These are phyloP conservation scores for Anguilla obscura DNA, from an alignment of 2,797 vertebrate species.

Conservation along the genomic window DNA sequence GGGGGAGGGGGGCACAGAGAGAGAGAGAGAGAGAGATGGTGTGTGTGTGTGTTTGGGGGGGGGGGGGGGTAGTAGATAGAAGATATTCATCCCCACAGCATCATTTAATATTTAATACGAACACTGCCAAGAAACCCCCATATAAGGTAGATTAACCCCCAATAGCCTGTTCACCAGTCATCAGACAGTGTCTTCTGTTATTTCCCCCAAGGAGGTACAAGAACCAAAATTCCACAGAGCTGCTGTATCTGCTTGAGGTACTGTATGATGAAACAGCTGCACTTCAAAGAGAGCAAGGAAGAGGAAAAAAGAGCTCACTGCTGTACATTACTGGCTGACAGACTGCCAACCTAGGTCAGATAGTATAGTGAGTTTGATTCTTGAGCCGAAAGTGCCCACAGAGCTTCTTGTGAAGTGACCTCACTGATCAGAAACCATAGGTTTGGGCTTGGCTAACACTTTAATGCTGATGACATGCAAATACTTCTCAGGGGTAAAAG, in stretches of 20 bases:
- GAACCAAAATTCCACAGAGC: not conserved
- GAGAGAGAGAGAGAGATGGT: not conserved
- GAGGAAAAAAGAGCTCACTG: not conserved
- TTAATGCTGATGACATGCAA: too few relatives aligned
- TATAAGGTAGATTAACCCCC: not conserved
- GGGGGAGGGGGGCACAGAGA: not conserved
- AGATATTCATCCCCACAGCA: not conserved
- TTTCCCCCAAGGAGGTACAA: not conserved
- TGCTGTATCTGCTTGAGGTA: not conserved
- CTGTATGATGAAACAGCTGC: not conserved
- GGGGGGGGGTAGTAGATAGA: not conserved
- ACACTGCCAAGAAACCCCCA: not conserved
- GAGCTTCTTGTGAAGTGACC: too few relatives aligned
- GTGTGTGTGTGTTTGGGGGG: not conserved
- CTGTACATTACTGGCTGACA: not conserved
- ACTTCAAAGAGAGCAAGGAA: not conserved
- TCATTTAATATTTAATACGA: not conserved
- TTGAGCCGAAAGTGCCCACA: too few relatives aligned
- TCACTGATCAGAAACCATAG: too few relatives aligned
- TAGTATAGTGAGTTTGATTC: too few relatives aligned
- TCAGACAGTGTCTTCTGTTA: not conserved
- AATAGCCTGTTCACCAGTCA: not conserved
- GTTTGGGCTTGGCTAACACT: too few relatives aligned
- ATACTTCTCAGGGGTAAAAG: too few relatives aligned
- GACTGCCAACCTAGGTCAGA: not conserved